These are phyloP conservation scores for Sycon ciliatum DNA, from an alignment of 37 sponge, comb jelly and placozoan genomes.

Conservation along the genomic window DNA sequence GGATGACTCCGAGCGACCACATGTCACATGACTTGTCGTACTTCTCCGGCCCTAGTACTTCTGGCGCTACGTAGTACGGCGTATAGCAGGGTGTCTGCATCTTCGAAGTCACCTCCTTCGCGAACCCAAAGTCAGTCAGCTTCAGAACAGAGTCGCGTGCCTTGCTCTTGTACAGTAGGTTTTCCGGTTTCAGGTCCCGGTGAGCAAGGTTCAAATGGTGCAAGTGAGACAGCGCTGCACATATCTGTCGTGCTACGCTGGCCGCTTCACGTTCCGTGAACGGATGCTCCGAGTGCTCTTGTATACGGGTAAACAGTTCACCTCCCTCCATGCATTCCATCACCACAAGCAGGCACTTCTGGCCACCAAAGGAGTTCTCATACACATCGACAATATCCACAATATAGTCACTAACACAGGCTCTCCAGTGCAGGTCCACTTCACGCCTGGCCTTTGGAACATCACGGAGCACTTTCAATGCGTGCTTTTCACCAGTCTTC, in stretches of 20 bases:
- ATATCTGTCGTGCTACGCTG: conserved; percentile 65
- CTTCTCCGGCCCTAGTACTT: conserved; percentile 90
- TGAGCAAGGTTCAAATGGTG: conserved; percentile 84
- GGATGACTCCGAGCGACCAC: conserved; percentile 98
- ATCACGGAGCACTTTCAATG: conserved; percentile 78
- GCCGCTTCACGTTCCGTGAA: conserved; percentile 92
- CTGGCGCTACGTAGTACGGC: conserved; percentile 96
- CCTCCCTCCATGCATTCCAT: conserved; percentile 99
- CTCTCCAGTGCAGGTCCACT: conserved; percentile 83
- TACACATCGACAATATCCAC: conserved; percentile 91
- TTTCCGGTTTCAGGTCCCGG: conserved; percentile 93
- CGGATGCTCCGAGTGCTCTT: conserved; percentile 58
- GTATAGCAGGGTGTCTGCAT: conserved; percentile 87
- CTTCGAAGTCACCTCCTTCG: conserved; percentile 66
- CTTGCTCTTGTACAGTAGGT: conserved; percentile 48
- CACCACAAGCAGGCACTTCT: conserved; percentile 76
- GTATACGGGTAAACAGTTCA: conserved; percentile 92
- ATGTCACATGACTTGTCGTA: conserved; percentile 96
- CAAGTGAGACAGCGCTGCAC: conserved; percentile 69
- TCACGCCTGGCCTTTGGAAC: conserved; percentile 81
- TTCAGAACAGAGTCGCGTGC: conserved; percentile 47
- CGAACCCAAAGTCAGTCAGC: conserved; percentile 97
- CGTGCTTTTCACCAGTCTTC: conserved; percentile 52
- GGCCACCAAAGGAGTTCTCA: conserved; percentile 76
- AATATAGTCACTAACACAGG: conserved; percentile 68